Evolutionary conservation across 2,888 invertebrate species (phyloP), one percentile per base, ranked within the genome.

Genomic region (Cheiracanthium punctorium): DNA sequence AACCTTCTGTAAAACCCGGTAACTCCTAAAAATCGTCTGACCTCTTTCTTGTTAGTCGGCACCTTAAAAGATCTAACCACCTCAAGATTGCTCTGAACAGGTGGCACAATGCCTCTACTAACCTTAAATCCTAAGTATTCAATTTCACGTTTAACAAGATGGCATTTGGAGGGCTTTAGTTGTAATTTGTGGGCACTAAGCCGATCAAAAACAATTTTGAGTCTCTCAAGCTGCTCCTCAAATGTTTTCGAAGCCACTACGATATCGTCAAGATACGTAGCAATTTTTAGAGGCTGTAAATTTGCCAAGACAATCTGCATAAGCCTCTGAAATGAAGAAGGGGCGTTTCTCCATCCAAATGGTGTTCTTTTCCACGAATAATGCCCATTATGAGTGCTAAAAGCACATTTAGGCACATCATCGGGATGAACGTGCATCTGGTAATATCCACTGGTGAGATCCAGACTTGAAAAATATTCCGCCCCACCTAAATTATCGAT

Each of bases 211-310:
- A 82, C 67, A 2, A 65, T 2, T 4, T 48, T 37, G 1, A 75
- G n/a, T 8, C 32, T n/a, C 0, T 29, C 12, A 0, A 82, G 17
- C 41, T 72, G 71, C 41, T 76, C 43, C 7, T 67, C 33, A 30
- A 74, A 17, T 12, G 33, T 24, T n/a, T n/a, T n/a, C n/a, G n/a
- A n/a, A n/a, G 69, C 67, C 0, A 71, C 76, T 10, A 76, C 32
- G 17, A 77, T 77, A n/a, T 71, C 76, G 24, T 82, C 64, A 17
- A 77, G 12, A 30, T 77, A 77, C 0, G 30, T 33, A 17, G 52
- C 20, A 0, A 58, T 64, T 12, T n/a, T 5, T 30, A 30, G 48
- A 1, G 2, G 32, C 1, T 7, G 64, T 12, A 58, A 20, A 20
- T 7, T 28, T 33, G 12, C 30, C 24, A 64, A 71, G 5, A 71